These are phyloP conservation scores for Holothuria leucospilota DNA, from an alignment of 53 echinoderm and acorn worm species.

Conservation along the genomic window DNA sequence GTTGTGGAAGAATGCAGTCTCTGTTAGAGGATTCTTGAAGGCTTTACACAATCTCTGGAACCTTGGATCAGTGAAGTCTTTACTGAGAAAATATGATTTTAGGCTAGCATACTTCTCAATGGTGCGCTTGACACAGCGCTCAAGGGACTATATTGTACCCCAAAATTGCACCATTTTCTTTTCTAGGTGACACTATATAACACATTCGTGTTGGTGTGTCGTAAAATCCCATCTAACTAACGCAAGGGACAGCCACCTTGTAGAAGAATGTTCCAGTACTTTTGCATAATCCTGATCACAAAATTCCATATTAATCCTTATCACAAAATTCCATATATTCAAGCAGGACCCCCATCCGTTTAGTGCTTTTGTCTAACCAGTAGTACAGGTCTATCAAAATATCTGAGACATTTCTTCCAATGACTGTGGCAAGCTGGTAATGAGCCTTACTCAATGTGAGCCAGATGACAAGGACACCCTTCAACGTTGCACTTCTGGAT, in stretches of 20 bases:
- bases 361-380: no score
- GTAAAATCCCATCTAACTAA: no score
- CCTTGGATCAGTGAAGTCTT: slow-evolving; percentile 11
- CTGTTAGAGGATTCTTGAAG: background rate
- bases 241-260: slow-evolving; percentile 8
- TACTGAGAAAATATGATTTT: background rate
- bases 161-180: no score
- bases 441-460: slow-evolving; percentile 12
- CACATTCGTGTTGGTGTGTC: no score
- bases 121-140: slow-evolving; percentile 14
- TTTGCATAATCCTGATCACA: slow-evolving; percentile 6
- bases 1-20: background rate
- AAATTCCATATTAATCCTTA: no score
- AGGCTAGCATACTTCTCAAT: slow-evolving; percentile 12
- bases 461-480: slow-evolving; percentile 6
- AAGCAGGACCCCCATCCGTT: slow-evolving; percentile 8
- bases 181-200: no score
- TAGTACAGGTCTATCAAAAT: slow-evolving; percentile 1
- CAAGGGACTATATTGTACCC: no score
- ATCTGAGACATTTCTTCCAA: background rate
- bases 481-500: slow-evolving; percentile 2
- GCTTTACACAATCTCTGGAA: background rate
- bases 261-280: background rate
- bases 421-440: background rate
- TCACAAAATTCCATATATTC: slow-evolving; percentile 2